Evolutionary conservation across 2,888 invertebrate species (phyloP), one percentile per base, ranked within the genome.

Genomic region (Polydrusus tereticollis): DNA sequence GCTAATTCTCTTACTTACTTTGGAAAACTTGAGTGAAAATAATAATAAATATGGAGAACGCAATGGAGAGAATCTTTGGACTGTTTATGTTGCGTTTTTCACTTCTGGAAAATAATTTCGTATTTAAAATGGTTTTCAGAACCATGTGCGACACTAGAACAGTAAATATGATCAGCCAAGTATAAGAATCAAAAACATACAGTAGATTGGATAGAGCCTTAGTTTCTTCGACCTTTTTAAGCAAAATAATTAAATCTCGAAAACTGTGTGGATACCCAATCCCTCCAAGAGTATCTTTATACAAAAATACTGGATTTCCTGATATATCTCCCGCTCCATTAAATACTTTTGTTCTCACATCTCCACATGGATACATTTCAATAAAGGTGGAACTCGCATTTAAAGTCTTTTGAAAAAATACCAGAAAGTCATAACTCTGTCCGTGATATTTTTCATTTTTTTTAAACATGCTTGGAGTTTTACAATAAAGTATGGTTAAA

Each of bases 11-110:
- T n/a, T 36, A 60, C 60, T 65, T 55, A 69, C 69, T 26, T 55
- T 69, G 69, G 29, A 62, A 60, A 20, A 26, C 45, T 38, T 62
- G 62, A 4, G 69, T n/a, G 1, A 69, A 41, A 55, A 69, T 60
- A 18, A 69, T 62, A 29, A 41, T 62, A 41, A 69, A 69, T 12
- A 69, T 33, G 0, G 69, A 62, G 16, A 62, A 45, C n/a, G 33
- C 10, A 2, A 69, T 29, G 12, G 55, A 2, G 0, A 69, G 1
- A 18, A 69, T 26, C 14, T 20, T 69, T 20, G 29, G n/a, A 10
- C 62, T 21, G 26, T 55, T n/a, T 6, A 16, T 6, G 4, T 41
- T 36, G 14, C 16, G 6, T 2, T 0, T 36, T 23, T 41, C 21
- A 14, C n/a, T 29, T n/a, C 7, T 23, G 10, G 21, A 16, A 14